A percentile compares a stretch with the other conserved stretches of the same genome.
These are phyloP conservation scores for Ochropacha duplaris DNA, from an alignment of 2,888 invertebrate genomes.

Conservation along the genomic window DNA sequence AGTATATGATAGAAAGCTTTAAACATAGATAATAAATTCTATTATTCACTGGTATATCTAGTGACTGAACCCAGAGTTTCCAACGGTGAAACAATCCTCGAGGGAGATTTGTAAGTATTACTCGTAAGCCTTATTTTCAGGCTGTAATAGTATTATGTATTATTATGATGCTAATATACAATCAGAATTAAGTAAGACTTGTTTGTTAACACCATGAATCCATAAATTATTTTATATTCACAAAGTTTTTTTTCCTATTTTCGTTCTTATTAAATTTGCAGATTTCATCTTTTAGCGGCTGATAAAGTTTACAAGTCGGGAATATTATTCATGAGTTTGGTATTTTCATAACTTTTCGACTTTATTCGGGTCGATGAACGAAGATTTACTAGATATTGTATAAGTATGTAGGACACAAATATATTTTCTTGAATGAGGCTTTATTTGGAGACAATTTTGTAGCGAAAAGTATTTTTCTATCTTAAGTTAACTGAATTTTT, in stretches of 20 bases:
- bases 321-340: conserved; percentile 4
- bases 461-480: neutral
- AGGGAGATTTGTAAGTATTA: no score
- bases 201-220: neutral
- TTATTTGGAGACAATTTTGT: neutral
- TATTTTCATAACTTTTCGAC: conserved; percentile 2
- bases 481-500: neutral
- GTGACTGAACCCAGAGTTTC: no score
- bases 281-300: conserved; percentile 1
- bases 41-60: no score
- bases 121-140: no score
- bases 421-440: neutral
- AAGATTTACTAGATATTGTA: neutral
- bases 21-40: no score
- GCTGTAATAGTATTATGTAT: no score
- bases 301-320: conserved; percentile 1
- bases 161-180: no score
- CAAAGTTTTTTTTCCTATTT: neutral
- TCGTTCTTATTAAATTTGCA: neutral
- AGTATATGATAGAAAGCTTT: no score
- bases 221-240: neutral
- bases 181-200: no score
- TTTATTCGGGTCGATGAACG: neutral
- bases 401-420: neutral
- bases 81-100: no score